These are phyloP conservation scores for Parazoanthus swiftii DNA, from an alignment of 92 coral and sea anemone species.

Conservation along the genomic window DNA sequence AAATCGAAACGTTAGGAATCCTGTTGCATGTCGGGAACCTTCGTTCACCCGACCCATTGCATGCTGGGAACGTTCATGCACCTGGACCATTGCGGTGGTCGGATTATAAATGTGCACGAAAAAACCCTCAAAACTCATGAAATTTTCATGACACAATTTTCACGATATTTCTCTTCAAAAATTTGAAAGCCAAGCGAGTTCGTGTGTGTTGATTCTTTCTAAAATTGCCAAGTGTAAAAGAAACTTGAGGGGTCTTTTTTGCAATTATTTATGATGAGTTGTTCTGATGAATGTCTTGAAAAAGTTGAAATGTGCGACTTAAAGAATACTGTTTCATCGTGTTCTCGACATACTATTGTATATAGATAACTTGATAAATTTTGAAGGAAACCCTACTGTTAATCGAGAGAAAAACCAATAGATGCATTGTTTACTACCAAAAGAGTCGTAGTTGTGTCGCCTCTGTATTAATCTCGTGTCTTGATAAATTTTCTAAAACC, in stretches of 20 bases:
- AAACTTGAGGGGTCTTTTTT: too few species aligned
- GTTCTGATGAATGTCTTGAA: not conserved
- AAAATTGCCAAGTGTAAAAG: not conserved
- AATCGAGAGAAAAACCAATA: conserved; percentile 1
- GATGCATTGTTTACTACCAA: not conserved
- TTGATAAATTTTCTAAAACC: not conserved
- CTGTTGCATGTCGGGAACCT: not conserved
- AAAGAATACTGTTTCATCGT: not conserved
- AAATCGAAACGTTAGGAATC: too few species aligned
- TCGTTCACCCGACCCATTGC: not conserved
- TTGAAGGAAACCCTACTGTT: not conserved
- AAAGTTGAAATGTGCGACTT: not conserved
- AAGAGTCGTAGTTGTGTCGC: not conserved
- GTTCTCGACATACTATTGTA: not conserved
- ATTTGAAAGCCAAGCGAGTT: not conserved
- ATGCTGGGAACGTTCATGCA: not conserved
- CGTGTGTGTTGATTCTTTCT: too few species aligned
- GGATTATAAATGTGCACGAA: not conserved
- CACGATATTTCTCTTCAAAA: not conserved
- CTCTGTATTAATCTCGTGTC: not conserved
- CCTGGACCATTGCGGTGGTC: conserved; percentile 13
- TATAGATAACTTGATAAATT: not conserved
- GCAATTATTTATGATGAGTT: not conserved
- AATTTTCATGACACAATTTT: not conserved
- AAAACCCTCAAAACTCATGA: not conserved